Conservation (phyloP, 2,797 vertebrate genomes). For the Rallus crepitans region DNA sequence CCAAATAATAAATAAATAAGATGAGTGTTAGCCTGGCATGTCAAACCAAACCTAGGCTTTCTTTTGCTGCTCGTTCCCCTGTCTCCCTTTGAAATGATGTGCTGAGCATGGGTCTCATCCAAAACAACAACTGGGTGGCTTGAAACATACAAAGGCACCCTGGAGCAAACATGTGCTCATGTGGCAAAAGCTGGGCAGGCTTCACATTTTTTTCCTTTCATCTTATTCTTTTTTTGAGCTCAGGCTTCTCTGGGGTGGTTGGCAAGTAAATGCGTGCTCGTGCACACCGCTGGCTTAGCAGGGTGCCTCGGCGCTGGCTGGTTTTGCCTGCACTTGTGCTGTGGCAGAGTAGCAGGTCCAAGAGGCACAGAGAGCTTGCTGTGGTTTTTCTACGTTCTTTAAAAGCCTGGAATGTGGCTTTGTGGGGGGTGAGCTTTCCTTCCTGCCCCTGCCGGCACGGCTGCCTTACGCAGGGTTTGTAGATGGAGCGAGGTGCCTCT, state of each 20-base stretch:
- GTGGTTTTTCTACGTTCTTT: not conserved
- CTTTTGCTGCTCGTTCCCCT: not conserved
- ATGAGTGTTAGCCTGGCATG: not conserved
- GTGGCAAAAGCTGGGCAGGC: not conserved
- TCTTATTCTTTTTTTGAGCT: not conserved
- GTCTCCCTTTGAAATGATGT: not conserved
- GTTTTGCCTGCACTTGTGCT: not conserved
- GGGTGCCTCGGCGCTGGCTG: not conserved
- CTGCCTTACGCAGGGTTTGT: not conserved
- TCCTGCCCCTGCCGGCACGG: not conserved
- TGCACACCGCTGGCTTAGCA: not conserved
- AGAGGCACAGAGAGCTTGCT: not conserved
- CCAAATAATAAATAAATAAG: not conserved
- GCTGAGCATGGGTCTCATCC: not conserved
- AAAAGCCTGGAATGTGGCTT: not conserved
- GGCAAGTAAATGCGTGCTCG: not conserved
- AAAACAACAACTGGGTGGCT: not conserved
- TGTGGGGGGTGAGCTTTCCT: not conserved
- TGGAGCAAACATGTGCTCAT: not conserved
- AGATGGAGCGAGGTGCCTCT: fast-evolving
- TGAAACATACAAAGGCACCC: not conserved
- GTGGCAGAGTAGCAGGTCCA: not conserved
- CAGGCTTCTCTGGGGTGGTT: not conserved
- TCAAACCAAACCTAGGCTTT: not conserved
- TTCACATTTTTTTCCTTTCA: not conserved